These are phyloP conservation scores for Polymixis flavicincta DNA, from an alignment of 2,888 invertebrate genomes.

Conservation along the genomic window DNA sequence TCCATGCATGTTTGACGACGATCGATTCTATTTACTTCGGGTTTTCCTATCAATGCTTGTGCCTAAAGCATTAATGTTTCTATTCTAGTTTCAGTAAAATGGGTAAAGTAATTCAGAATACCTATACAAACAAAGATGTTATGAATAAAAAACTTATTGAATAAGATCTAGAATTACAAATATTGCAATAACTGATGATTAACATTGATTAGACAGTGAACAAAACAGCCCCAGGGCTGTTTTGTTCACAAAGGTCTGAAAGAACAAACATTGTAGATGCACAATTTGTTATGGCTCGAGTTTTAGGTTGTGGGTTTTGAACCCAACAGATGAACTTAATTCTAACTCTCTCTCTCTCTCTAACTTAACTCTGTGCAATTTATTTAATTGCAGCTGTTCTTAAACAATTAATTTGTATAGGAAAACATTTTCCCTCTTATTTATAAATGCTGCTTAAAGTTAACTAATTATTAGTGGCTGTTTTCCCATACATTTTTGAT, in stretches of 20 bases:
- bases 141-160: not conserved
- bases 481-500: too few species aligned
- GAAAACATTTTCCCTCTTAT: too few species aligned
- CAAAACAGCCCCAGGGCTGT: not conserved
- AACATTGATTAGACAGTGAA: not conserved
- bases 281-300: too few species aligned
- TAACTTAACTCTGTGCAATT: slow-evolving; percentile 12
- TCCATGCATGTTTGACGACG: not conserved
- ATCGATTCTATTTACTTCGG: not conserved
- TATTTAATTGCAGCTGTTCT: not conserved
- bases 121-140: not conserved
- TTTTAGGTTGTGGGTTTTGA: not conserved
- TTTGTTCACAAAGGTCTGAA: not conserved
- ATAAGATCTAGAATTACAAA: not conserved
- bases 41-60: not conserved
- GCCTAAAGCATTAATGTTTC: not conserved
- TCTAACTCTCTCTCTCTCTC: too few species aligned
- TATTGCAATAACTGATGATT: too few species aligned
- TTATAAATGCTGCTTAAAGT: too few species aligned
- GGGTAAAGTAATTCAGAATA: not conserved
- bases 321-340: not conserved
- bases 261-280: not conserved
- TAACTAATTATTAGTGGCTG: too few species aligned
- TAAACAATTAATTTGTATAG: not conserved
- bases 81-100: not conserved